Conservation (phyloP, 92 coral and sea anemone species). For the Epizoanthus illoricatus region DNA sequence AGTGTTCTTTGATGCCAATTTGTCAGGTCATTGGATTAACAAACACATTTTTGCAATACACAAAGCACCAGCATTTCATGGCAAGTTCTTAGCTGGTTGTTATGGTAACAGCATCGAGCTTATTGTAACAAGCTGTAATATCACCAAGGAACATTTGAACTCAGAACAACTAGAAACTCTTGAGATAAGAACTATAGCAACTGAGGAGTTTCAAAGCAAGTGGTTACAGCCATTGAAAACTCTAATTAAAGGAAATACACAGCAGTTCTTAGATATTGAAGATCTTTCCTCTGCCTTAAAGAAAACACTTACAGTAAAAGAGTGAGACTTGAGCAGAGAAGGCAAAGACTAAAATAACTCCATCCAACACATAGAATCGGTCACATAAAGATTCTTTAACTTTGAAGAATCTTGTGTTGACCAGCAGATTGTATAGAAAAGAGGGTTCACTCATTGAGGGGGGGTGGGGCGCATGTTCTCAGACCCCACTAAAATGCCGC, state of each 20-base stretch:
- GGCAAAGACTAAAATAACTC: too few relatives aligned
- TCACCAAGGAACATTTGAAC: constrained; percentile 41
- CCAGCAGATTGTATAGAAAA: too few relatives aligned
- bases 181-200: background rate
- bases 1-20: constrained; percentile 14
- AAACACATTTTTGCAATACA: constrained; percentile 11
- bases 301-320: too few relatives aligned
- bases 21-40: constrained; percentile 14
- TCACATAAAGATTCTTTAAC: too few relatives aligned
- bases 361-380: too few relatives aligned
- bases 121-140: constrained; percentile 37
- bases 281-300: background rate
- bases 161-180: constrained; percentile 44
- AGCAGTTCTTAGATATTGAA: background rate
- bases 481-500: too few relatives aligned
- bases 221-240: constrained; percentile 25
- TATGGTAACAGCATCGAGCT: constrained; percentile 34
- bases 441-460: too few relatives aligned
- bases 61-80: constrained; percentile 31
- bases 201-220: constrained; percentile 8
- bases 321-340: too few relatives aligned
- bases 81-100: constrained; percentile 47
- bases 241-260: background rate
- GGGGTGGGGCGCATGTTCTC: too few relatives aligned
- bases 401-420: too few relatives aligned